Conservation (phyloP, 2,113 vertebrate species). For the Cottus gobio region DNA sequence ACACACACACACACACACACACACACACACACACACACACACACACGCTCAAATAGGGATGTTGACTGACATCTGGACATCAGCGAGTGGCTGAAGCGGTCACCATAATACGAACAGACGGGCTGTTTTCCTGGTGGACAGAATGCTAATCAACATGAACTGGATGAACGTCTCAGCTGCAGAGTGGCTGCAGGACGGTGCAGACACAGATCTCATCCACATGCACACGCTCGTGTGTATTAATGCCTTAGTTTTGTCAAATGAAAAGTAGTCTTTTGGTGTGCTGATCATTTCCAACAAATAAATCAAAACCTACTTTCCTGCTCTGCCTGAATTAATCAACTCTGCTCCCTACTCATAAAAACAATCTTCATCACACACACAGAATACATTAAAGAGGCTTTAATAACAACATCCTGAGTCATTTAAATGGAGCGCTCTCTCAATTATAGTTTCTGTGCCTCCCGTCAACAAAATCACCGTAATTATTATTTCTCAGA, state of each 20-base stretch:
- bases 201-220: conserved; percentile 23
- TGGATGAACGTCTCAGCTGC: conserved; percentile 20
- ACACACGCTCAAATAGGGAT: conserved; percentile 21
- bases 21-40: conserved; percentile 16
- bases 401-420: conserved; percentile 45
- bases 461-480: conserved; percentile 43
- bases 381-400: conserved; percentile 39
- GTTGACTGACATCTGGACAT: conserved; percentile 48
- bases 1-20: no score
- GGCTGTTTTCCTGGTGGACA: conserved; percentile 20
- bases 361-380: conserved; percentile 12
- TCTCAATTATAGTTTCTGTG: conserved; percentile 59
- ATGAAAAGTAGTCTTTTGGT: conserved; percentile 40
- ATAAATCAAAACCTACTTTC: conserved; percentile 60
- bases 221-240: conserved; percentile 15
- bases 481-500: conserved; percentile 72
- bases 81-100: conserved; percentile 10
- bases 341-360: conserved; percentile 21
- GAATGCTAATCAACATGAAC: conserved; percentile 11
- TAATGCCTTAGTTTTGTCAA: conserved; percentile 26
- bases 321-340: conserved; percentile 52
- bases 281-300: conserved; percentile 47
- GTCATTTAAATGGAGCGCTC: conserved; percentile 48
- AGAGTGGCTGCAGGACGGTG: neutral
- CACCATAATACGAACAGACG: conserved; percentile 34